Conservation (phyloP, 2,797 vertebrate genomes). For the Malurus leucopterus region DNA sequence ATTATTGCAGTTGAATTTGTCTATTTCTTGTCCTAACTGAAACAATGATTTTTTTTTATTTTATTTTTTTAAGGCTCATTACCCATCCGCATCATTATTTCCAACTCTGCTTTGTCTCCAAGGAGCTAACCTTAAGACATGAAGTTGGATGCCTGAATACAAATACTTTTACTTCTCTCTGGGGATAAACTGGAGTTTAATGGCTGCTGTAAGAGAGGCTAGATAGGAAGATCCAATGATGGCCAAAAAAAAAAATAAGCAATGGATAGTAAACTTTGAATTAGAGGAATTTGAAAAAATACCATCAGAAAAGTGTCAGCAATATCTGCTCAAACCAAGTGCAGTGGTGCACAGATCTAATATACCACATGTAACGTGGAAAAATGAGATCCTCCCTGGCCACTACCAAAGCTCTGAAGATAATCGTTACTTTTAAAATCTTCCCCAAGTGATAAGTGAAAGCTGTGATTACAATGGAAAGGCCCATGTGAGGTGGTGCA, state of each 20-base stretch:
- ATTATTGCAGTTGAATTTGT: background rate
- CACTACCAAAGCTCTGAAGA: background rate
- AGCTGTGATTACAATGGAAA: background rate
- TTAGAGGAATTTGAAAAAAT: background rate
- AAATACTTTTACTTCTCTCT: background rate
- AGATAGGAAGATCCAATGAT: background rate
- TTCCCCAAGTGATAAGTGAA: background rate
- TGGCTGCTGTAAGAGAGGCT: background rate
- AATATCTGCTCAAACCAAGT: background rate
- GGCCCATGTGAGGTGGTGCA: too few relatives aligned
- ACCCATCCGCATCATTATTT: background rate
- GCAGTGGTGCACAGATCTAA: background rate
- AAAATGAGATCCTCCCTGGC: background rate
- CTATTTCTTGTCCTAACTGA: background rate
- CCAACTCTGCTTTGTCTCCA: background rate
- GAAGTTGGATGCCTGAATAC: background rate
- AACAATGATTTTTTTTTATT: background rate
- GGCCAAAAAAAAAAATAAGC: background rate
- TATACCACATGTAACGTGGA: rapidly evolving
- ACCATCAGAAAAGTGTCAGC: background rate
- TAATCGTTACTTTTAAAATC: background rate
- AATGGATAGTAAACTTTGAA: background rate
- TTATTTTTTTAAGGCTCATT: background rate
- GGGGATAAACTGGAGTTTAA: background rate
- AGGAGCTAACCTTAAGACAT: background rate